Evolutionary conservation across 1,140 invertebrate genomes (phyloP).

Genomic region (Tetragnatha versicolor): DNA sequence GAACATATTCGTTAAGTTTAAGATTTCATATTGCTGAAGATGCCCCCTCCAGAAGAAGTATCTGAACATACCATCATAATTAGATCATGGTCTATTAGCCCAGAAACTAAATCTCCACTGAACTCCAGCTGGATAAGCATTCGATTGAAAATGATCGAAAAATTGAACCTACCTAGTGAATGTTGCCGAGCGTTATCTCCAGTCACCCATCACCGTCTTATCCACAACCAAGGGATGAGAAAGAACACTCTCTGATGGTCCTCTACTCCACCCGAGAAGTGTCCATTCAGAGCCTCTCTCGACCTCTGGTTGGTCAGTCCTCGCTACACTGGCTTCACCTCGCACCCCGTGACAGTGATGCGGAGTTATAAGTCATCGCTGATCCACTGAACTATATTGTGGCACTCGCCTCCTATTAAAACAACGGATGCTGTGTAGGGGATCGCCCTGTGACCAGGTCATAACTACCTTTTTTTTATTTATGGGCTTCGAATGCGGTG

Average conservation of each 20-base stretch:
- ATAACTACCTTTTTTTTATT: background rate
- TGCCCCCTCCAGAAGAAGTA: too few relatives aligned
- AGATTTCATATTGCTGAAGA: too few relatives aligned
- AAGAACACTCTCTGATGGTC: background rate
- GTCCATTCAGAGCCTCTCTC: constrained; percentile 2
- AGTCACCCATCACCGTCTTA: constrained; percentile 4
- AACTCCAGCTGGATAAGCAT: too few relatives aligned
- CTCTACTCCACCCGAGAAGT: background rate
- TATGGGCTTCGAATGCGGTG: background rate
- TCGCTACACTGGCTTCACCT: background rate
- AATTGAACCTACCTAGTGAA: too few relatives aligned
- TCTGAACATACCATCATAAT: too few relatives aligned
- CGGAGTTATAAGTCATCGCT: constrained; percentile 5
- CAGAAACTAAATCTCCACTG: too few relatives aligned
- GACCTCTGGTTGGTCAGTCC: background rate
- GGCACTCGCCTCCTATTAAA: background rate
- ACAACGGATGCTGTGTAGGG: background rate
- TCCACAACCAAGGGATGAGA: background rate
- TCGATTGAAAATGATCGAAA: too few relatives aligned
- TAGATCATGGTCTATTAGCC: too few relatives aligned
- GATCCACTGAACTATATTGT: constrained; percentile 20
- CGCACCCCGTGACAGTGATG: background rate
- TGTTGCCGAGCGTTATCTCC: background rate
- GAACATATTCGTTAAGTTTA: too few relatives aligned
- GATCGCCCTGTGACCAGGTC: constrained; percentile 24